Evolutionary conservation across 2,888 invertebrate species (phyloP).

Genomic region (Ectemnius continuus): DNA sequence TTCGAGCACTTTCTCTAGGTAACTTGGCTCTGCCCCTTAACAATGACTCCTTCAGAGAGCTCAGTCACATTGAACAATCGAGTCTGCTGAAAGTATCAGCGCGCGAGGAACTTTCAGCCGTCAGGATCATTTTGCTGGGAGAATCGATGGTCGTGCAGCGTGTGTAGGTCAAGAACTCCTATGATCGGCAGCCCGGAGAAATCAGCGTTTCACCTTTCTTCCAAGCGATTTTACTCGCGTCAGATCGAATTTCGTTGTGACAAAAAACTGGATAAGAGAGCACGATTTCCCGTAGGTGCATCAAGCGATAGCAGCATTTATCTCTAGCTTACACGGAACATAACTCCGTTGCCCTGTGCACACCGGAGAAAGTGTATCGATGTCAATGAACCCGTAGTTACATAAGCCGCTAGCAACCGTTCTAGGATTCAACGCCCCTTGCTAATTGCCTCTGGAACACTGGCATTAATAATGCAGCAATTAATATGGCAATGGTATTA

Average conservation of each 20-base stretch:
- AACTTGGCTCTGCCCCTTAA: background rate
- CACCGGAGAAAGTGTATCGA: constrained; percentile 53
- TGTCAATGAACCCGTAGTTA: constrained; percentile 54
- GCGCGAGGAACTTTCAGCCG: no score
- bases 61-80: no score
- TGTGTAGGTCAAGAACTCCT: constrained; percentile 2
- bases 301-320: constrained; percentile 42
- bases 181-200: background rate
- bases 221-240: no score
- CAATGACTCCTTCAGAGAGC: no score
- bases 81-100: background rate
- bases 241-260: no score
- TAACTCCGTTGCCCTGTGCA: constrained; percentile 26
- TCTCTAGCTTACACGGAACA: constrained; percentile 35
- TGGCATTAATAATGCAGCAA: background rate
- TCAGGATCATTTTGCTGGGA: background rate
- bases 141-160: background rate
- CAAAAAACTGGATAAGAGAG: background rate
- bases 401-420: constrained; percentile 39
- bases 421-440: constrained; percentile 22
- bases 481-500: no score
- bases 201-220: constrained; percentile 4
- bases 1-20: background rate
- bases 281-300: constrained; percentile 22
- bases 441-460: constrained; percentile 25